phyloP scores from a whole-genome alignment of 1,140 invertebrate species.

The Apis cerana region DNA sequence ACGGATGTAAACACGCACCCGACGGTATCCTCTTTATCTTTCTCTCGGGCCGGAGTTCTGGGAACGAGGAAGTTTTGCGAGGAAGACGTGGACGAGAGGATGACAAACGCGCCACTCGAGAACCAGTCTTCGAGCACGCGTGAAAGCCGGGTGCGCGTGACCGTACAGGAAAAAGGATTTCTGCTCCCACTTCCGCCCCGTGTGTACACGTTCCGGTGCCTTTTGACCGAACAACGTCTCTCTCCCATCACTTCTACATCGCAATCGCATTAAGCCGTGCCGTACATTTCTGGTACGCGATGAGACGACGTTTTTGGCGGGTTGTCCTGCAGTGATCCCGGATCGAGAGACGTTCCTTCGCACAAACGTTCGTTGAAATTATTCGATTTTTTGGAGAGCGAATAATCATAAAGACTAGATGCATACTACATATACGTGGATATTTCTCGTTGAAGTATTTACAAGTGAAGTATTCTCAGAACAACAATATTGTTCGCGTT shows the following conservation, averaged over 20 bases:
- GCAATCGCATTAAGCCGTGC: constrained; percentile 29
- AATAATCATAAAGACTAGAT: not conserved
- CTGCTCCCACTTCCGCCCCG: not conserved
- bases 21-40: constrained; percentile 34
- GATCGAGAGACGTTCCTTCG: no score
- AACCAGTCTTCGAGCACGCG: constrained; percentile 39
- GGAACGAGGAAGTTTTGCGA: constrained; percentile 28
- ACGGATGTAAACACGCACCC: constrained; percentile 55
- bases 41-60: not conserved
- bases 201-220: not conserved
- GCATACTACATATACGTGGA: not conserved
- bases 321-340: not conserved
- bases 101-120: constrained; percentile 57
- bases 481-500: no score
- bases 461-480: no score
- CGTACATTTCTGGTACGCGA: constrained; percentile 5
- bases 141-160: constrained; percentile 12
- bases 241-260: constrained; percentile 18
- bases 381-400: not conserved
- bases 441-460: not conserved
- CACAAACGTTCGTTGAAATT: not conserved
- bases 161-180: constrained; percentile 23
- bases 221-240: not conserved
- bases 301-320: not conserved
- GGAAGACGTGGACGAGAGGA: constrained; percentile 41